phyloP scores from a whole-genome alignment of 2,797 vertebrate genomes.

The Diglossa cyanea region DNA sequence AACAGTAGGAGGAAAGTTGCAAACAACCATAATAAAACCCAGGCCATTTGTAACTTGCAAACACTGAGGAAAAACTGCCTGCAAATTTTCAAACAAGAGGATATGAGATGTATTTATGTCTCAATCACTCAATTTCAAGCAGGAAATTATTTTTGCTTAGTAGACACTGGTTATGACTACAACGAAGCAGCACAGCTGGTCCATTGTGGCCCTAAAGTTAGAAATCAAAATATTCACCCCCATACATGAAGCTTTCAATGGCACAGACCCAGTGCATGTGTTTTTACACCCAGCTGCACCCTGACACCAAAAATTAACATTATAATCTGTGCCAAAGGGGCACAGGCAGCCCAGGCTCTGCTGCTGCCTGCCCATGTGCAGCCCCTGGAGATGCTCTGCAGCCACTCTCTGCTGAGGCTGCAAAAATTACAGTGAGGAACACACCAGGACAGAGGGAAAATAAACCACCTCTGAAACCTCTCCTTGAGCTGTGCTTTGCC shows the following conservation, averaged over 20 bases:
- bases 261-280: not conserved
- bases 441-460: not conserved
- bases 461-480: not conserved
- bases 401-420: not conserved
- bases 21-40: not conserved
- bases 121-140: not conserved
- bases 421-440: not conserved
- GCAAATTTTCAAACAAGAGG: not conserved
- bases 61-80: not conserved
- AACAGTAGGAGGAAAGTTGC: not conserved
- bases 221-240: not conserved
- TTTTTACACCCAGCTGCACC: not conserved
- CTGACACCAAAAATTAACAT: not conserved
- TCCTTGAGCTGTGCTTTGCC: not conserved
- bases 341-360: not conserved
- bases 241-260: accelerated
- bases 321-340: not conserved
- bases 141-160: not conserved
- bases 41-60: not conserved
- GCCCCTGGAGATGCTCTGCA: not conserved
- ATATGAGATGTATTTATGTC: not conserved
- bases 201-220: not conserved
- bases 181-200: accelerated
- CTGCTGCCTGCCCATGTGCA: not conserved
- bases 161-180: not conserved